These are phyloP conservation scores for Megalops cyprinoides DNA, from an alignment of 2,797 vertebrate species.

Conservation along the genomic window DNA sequence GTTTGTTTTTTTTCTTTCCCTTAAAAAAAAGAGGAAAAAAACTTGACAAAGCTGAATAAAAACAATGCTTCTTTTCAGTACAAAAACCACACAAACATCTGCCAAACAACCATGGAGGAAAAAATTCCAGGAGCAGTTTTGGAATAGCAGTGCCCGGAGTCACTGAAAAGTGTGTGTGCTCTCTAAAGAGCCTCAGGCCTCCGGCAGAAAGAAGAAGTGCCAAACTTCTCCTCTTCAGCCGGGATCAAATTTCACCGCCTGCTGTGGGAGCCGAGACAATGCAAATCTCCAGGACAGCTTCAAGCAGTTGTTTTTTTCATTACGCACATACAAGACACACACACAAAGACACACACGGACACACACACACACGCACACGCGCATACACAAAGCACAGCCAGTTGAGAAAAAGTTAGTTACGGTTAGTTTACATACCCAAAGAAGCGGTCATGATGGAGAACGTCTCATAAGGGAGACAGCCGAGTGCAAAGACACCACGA, in stretches of 20 bases:
- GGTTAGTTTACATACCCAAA: slow-evolving; percentile 52
- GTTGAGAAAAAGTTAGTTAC: not conserved
- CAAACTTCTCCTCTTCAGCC: slow-evolving; percentile 24
- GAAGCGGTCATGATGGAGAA: slow-evolving; percentile 47
- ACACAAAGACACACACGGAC: slow-evolving; percentile 22
- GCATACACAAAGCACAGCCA: not conserved
- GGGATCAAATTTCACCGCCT: slow-evolving; percentile 32
- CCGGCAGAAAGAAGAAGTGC: slow-evolving; percentile 10
- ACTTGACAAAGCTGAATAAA: slow-evolving; percentile 38
- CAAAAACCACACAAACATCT: slow-evolving; percentile 47
- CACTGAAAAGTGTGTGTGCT: not conserved
- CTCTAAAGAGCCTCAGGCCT: not conserved
- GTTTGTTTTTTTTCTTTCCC: not conserved
- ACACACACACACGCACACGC: not conserved
- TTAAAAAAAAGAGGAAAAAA: not conserved
- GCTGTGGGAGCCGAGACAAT: slow-evolving; percentile 30
- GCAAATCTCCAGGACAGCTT: slow-evolving; percentile 18
- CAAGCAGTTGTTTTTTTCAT: slow-evolving; percentile 26
- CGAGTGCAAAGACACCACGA: not conserved
- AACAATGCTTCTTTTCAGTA: slow-evolving; percentile 35
- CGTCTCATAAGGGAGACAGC: not conserved
- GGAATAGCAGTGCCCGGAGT: not conserved
- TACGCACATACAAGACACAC: slow-evolving; percentile 18
- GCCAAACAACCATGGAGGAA: slow-evolving; percentile 30
- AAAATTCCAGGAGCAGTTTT: not conserved